phyloP scores from a whole-genome alignment of 2,888 invertebrate genomes.

The Choristoneura rosaceana region DNA sequence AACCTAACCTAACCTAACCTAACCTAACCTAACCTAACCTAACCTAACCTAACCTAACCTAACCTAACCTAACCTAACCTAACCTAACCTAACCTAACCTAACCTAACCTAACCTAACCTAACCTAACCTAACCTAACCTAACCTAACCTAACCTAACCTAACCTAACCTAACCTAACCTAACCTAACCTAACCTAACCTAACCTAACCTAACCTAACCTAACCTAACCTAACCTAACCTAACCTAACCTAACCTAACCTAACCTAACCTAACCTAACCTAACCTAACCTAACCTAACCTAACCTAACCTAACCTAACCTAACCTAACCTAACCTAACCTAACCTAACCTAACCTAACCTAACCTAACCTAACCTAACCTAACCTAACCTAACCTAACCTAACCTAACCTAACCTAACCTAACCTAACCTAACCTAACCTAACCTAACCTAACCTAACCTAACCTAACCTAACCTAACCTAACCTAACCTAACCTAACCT shows the following conservation, averaged over 20 bases:
- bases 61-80: background rate
- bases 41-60: background rate
- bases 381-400: constrained; percentile 7
- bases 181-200: constrained; percentile 1
- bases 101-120: constrained; percentile 1
- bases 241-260: constrained; percentile 2
- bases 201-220: constrained; percentile 1
- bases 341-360: constrained; percentile 7
- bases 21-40: too few relatives aligned
- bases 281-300: background rate
- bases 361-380: constrained; percentile 7
- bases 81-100: constrained; percentile 4
- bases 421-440: background rate
- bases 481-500: too few relatives aligned
- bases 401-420: constrained; percentile 7
- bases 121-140: background rate
- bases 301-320: constrained; percentile 3
- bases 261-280: constrained; percentile 20
- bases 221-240: constrained; percentile 7
- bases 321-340: constrained; percentile 4
- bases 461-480: too few relatives aligned
- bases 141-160: constrained; percentile 14
- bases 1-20: background rate
- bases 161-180: constrained; percentile 16
- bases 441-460: too few relatives aligned